phyloP scores from a whole-genome alignment of 2,113 vertebrate genomes.

The Notarius quadriscutis region DNA sequence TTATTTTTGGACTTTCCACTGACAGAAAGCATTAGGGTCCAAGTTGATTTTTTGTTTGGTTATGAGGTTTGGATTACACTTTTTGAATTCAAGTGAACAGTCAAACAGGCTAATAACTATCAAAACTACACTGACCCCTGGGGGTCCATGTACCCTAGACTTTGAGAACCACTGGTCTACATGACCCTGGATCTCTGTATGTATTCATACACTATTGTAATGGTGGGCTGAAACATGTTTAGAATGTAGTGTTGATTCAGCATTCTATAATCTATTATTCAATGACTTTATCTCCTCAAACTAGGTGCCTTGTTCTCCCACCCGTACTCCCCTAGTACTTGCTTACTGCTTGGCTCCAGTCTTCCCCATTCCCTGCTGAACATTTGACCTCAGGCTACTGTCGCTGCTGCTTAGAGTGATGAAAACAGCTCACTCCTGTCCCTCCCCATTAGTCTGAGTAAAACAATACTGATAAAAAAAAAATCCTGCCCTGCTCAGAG shows the following conservation, averaged over 20 bases:
- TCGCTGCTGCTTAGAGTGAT: conserved; percentile 31
- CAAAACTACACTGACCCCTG: neutral
- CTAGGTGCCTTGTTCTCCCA: neutral
- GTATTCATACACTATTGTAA: neutral
- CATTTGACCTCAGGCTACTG: conserved; percentile 11
- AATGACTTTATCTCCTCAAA: neutral
- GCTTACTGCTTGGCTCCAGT: neutral
- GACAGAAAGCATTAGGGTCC: neutral
- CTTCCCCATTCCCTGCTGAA: neutral
- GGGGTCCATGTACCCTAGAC: neutral
- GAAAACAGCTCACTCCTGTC: conserved; percentile 39
- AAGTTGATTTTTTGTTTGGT: neutral
- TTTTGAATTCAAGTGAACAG: neutral
- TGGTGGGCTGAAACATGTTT: neutral
- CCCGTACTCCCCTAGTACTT: neutral
- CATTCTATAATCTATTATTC: neutral
- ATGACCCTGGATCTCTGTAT: neutral
- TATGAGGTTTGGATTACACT: neutral
- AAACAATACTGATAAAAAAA: conserved; percentile 26
- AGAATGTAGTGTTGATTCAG: neutral
- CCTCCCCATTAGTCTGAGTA: conserved; percentile 22
- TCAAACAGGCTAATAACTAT: neutral
- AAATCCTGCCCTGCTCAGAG: neutral
- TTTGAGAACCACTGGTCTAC: neutral
- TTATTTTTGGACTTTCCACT: neutral